Conservation (phyloP, 2,797 vertebrate species). For the Sebastes itinus region DNA sequence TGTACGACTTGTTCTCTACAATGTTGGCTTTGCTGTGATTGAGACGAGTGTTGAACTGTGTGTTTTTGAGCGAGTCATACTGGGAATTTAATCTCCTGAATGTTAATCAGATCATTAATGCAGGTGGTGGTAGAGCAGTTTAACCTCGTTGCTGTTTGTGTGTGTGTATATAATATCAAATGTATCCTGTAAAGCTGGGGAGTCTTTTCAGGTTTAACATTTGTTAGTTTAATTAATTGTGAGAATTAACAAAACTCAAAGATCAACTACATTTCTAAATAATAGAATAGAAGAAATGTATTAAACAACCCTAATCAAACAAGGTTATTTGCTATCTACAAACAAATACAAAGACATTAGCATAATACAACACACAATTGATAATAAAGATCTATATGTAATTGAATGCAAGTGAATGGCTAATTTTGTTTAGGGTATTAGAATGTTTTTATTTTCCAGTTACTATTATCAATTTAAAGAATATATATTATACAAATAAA, state of each 20-base stretch:
- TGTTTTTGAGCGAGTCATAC: neutral
- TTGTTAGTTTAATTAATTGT: neutral
- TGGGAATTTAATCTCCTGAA: conserved; percentile 10
- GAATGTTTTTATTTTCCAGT: neutral
- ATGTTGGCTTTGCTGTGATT: neutral
- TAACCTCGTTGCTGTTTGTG: neutral
- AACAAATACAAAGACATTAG: too few relatives aligned
- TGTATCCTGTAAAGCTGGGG: neutral
- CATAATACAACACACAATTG: neutral
- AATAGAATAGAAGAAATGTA: neutral
- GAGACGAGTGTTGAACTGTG: neutral
- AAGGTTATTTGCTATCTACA: neutral
- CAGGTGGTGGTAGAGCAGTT: neutral
- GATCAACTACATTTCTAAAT: neutral
- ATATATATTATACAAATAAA: too few relatives aligned
- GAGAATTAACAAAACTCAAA: neutral
- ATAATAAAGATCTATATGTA: neutral
- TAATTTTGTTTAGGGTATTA: neutral
- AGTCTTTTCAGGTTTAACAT: neutral
- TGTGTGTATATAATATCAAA: neutral
- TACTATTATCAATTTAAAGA: neutral
- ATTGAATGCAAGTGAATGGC: neutral
- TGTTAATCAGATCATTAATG: conserved; percentile 35
- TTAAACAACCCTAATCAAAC: neutral
- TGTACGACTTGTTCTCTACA: neutral